Percentiles rank a stretch among this genome's conserved stretches.
Evolutionary conservation across 37 sponge, comb jelly and placozoan species (phyloP).

Genomic region (Chondrosia reniformis): DNA sequence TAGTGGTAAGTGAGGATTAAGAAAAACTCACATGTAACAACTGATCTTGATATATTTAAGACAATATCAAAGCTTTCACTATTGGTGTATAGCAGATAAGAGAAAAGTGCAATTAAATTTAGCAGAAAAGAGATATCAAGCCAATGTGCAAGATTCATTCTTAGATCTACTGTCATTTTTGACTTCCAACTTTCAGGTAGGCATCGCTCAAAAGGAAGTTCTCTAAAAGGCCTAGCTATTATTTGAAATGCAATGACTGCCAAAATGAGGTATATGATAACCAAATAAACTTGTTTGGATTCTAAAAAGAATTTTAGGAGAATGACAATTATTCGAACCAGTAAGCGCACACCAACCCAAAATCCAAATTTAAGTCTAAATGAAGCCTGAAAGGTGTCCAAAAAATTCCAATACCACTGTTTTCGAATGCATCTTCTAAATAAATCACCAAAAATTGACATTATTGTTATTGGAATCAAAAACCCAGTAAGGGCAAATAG

Average conservation of each 20-base stretch:
- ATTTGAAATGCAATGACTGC: not conserved
- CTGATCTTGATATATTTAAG: too few relatives aligned
- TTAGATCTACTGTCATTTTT: too few relatives aligned
- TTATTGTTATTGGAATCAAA: constrained; percentile 17
- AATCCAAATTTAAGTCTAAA: constrained; percentile 15
- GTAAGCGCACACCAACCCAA: not conserved
- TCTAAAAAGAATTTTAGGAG: not conserved
- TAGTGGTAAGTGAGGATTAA: too few relatives aligned
- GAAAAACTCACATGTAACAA: too few relatives aligned
- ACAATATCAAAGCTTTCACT: too few relatives aligned
- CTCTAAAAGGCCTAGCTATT: not conserved
- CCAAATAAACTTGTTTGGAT: not conserved
- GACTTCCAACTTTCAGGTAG: too few relatives aligned
- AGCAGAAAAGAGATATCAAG: too few relatives aligned
- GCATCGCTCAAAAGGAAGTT: not conserved
- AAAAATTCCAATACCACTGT: constrained; percentile 4
- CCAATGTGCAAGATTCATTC: too few relatives aligned
- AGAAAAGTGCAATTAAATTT: too few relatives aligned
- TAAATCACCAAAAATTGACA: constrained; percentile 7
- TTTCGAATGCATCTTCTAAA: constrained; percentile 4
- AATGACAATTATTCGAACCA: not conserved
- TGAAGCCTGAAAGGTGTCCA: constrained; percentile 15
- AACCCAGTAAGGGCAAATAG: not conserved
- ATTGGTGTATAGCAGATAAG: too few relatives aligned
- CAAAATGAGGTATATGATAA: not conserved